Evolutionary conservation across 2,888 invertebrate genomes (phyloP).

Genomic region (Hypomecis atomaria): DNA sequence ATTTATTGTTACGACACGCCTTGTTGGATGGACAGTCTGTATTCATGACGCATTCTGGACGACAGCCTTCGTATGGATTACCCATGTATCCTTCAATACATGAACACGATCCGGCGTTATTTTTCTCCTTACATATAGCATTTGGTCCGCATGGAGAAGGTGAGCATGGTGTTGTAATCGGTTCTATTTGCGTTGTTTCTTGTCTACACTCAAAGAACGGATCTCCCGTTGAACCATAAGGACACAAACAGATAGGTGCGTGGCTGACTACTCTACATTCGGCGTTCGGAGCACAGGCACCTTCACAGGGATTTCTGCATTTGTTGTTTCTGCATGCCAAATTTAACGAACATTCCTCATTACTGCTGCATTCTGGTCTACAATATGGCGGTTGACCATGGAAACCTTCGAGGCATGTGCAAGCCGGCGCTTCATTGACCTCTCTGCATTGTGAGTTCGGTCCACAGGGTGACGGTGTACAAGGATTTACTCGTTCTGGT

Average conservation of each 20-base stretch:
- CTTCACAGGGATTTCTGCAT: conserved; percentile 90
- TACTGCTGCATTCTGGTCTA: conserved; percentile 91
- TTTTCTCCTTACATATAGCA: conserved; percentile 86
- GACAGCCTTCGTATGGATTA: conserved; percentile 91
- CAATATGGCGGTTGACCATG: conserved; percentile 90
- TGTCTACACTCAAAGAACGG: conserved; percentile 88
- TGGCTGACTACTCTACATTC: conserved; percentile 91
- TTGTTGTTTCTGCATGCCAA: conserved; percentile 90
- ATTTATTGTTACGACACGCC: conserved; percentile 89
- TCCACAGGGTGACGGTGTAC: conserved; percentile 92
- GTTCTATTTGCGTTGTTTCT: conserved; percentile 63
- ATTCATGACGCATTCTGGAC: conserved; percentile 90
- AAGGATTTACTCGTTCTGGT: conserved; percentile 85
- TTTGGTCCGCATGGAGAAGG: conserved; percentile 87
- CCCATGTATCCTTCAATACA: conserved; percentile 90
- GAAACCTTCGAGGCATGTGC: conserved; percentile 89
- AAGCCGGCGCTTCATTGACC: conserved; percentile 88
- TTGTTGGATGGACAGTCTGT: conserved; percentile 89
- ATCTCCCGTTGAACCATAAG: conserved; percentile 89
- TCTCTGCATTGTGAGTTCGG: conserved; percentile 90
- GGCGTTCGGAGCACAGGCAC: conserved; percentile 89
- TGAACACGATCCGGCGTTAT: conserved; percentile 87
- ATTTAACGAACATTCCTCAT: conserved; percentile 88
- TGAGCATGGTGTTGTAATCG: conserved; percentile 82
- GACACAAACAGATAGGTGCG: conserved; percentile 90